Percentiles rank a stretch among this genome's conserved stretches.
Conservation (phyloP, 2,113 vertebrate genomes). For the Dendrocopos noguchii region DNA sequence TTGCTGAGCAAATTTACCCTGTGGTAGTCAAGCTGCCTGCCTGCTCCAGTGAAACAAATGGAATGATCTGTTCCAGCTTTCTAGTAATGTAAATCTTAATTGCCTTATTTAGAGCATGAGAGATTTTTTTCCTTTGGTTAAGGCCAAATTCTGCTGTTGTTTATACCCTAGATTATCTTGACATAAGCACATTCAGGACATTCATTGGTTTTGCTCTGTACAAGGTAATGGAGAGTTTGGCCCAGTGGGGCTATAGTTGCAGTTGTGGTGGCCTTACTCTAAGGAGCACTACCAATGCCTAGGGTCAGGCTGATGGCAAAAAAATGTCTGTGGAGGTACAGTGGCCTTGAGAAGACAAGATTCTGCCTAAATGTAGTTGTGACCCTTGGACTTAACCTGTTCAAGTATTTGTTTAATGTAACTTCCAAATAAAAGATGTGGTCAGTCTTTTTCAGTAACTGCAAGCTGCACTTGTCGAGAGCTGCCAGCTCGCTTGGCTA, state of each 20-base stretch:
- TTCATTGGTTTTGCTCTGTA: neutral
- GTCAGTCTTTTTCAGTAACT: neutral
- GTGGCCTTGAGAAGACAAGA: neutral
- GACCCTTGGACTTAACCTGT: neutral
- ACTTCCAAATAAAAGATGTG: neutral
- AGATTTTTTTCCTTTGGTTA: neutral
- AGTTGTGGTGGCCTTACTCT: neutral
- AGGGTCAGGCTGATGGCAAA: neutral
- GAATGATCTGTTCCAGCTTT: neutral
- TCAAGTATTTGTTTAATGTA: neutral
- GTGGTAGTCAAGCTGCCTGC: accelerated
- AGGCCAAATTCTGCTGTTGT: neutral
- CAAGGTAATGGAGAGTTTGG: neutral
- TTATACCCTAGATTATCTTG: neutral
- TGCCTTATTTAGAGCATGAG: neutral
- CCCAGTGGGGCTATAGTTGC: neutral
- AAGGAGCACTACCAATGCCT: neutral
- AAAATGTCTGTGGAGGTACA: neutral
- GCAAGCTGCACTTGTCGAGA: neutral
- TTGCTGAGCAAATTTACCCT: neutral
- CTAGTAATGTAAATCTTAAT: neutral
- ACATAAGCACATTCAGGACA: neutral
- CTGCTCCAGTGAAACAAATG: neutral
- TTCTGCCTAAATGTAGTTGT: neutral
- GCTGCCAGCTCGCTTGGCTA: neutral